Conservation (phyloP, 2,888 invertebrate species). For the Xylocampa areola region DNA sequence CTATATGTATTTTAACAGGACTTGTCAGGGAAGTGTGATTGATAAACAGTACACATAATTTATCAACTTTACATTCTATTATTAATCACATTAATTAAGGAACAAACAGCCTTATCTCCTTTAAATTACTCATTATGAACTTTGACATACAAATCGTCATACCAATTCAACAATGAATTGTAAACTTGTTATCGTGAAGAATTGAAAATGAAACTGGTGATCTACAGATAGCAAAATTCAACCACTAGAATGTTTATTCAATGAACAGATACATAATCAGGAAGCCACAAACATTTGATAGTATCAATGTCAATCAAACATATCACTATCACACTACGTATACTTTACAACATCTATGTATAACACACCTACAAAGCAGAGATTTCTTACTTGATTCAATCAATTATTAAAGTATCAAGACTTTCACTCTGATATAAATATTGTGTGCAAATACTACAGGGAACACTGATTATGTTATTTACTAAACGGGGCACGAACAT, state of each 20-base stretch:
- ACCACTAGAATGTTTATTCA: conserved; percentile 33
- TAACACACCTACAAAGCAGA: conserved; percentile 6
- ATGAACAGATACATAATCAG: conserved; percentile 25
- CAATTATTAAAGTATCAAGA: conserved; percentile 8
- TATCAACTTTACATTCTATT: neutral
- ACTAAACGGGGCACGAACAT: conserved; percentile 77
- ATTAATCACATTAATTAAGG: neutral
- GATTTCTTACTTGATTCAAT: conserved; percentile 24
- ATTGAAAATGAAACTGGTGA: neutral
- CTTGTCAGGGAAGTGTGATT: too few species aligned
- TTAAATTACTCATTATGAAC: conserved; percentile 27
- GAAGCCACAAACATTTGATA: conserved; percentile 44
- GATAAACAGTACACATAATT: neutral
- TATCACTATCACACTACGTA: conserved; percentile 21
- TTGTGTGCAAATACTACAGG: conserved; percentile 39
- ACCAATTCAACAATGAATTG: conserved; percentile 25
- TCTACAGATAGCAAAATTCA: conserved; percentile 19
- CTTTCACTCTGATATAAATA: conserved; percentile 41
- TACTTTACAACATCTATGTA: conserved; percentile 8
- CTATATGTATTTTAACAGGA: too few species aligned
- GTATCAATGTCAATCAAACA: conserved; percentile 32
- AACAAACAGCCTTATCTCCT: conserved; percentile 24
- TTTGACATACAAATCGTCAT: conserved; percentile 39
- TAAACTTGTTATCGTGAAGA: conserved; percentile 31
- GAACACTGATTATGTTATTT: conserved; percentile 65